Conservation (phyloP, 2,888 invertebrate species). For the Cryptus viduatorius region DNA sequence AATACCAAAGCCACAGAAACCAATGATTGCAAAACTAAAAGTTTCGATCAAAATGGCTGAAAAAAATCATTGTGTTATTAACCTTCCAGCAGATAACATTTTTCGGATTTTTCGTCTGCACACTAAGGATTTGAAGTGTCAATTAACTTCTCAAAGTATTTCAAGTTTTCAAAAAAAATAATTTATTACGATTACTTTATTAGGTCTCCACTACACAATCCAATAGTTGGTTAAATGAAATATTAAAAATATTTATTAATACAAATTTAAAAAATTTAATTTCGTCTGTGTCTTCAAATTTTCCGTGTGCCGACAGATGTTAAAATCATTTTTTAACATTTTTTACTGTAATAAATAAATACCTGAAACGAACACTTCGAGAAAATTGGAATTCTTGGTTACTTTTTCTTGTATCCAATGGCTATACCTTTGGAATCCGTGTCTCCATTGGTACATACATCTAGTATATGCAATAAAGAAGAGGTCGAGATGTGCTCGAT, state of each 20-base stretch:
- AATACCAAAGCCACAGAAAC: too few relatives aligned
- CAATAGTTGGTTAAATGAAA: too few relatives aligned
- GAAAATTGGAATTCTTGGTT: background rate
- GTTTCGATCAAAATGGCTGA: too few relatives aligned
- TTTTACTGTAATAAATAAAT: background rate
- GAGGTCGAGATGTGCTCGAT: conserved; percentile 23
- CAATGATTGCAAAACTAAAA: too few relatives aligned
- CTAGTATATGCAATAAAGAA: conserved; percentile 3
- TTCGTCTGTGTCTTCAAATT: too few relatives aligned
- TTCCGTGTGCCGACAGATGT: too few relatives aligned
- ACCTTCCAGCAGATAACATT: too few relatives aligned
- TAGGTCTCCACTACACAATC: too few relatives aligned
- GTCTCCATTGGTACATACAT: conserved; percentile 8
- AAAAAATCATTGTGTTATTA: too few relatives aligned
- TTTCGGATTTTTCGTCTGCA: too few relatives aligned
- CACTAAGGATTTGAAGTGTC: background rate
- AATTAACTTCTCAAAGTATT: background rate
- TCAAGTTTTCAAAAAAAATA: background rate
- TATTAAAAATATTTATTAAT: too few relatives aligned
- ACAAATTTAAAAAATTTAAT: too few relatives aligned
- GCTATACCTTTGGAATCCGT: background rate
- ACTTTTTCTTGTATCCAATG: background rate
- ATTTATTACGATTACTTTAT: background rate
- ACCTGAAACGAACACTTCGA: background rate
- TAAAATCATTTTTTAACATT: background rate